Evolutionary conservation across 2,888 invertebrate genomes (phyloP), one percentile per base, ranked within the genome.

Genomic region (Nomada fucata): DNA sequence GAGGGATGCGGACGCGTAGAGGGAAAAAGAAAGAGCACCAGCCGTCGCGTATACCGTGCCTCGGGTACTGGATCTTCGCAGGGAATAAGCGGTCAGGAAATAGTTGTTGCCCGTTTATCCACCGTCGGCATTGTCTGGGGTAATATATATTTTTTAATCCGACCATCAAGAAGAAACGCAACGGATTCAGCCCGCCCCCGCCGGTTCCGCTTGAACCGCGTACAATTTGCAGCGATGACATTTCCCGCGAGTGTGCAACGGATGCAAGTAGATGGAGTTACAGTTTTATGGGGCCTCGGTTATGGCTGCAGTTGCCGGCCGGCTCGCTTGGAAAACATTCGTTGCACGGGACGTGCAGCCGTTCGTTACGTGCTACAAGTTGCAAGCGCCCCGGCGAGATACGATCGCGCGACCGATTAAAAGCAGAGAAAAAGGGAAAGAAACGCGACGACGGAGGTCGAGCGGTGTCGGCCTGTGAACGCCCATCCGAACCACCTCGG

Each of bases 281-380:
- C 83, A 64, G 80, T 83, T 86, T 86, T 86, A 87, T 53, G 87
- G 69, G 65, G n/a, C 23, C 74, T 36, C 73, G 76, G 82, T 86
- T 87, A 87, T 76, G 83, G 71, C 79, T 72, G 73, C 57, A 80
- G 82, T 84, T 82, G 69, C 82, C 50, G 65, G 71, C 74, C 84
- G 82, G 70, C 79, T 52, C 64, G 74, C 55, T 72, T 72, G 87
- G 75, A 61, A 86, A 86, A 79, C 82, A 69, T 79, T 79, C 67
- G 69, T 55, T 42, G 29, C 44, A n/a, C 4, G 18, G 68, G 4
- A 36, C 70, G 65, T 52, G 73, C 13, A 1, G 20, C 15, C 55
- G 36, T 83, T 75, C 73, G 86, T 78, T 84, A 67, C 73, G 72
- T 69, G 77, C 44, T 68, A 53, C 52, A 70, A 64, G 77, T 65